Percentiles rank a stretch among this genome's conserved stretches.
phyloP scores from a whole-genome alignment of 2,888 invertebrate genomes.

The Eutolmus rufibarbis region DNA sequence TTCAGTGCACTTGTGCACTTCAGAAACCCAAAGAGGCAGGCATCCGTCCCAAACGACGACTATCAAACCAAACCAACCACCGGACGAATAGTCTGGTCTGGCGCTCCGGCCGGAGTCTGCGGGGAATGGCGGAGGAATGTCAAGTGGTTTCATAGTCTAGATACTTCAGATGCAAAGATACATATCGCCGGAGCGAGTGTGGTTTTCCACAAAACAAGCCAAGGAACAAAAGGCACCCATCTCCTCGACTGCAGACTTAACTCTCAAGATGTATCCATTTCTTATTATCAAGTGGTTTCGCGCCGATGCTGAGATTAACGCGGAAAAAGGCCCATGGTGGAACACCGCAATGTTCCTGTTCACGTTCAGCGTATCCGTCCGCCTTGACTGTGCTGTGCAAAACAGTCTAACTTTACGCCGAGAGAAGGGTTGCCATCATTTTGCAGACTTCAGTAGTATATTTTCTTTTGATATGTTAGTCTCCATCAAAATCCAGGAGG shows the following conservation, averaged over 20 bases:
- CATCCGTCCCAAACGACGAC: not conserved
- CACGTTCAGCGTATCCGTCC: not conserved
- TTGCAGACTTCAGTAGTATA: too few relatives aligned
- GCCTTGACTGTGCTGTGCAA: too few relatives aligned
- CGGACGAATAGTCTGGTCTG: not conserved
- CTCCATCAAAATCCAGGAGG: too few relatives aligned
- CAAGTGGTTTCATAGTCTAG: not conserved
- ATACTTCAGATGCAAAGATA: not conserved
- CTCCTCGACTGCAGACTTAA: not conserved
- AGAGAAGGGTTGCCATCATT: not conserved
- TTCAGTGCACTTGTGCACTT: conserved; percentile 17
- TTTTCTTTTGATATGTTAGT: too few relatives aligned
- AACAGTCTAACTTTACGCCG: not conserved
- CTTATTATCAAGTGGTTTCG: not conserved
- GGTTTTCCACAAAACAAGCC: not conserved
- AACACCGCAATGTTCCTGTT: not conserved
- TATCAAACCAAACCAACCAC: not conserved
- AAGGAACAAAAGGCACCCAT: not conserved
- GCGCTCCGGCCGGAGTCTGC: not conserved
- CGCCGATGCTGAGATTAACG: not conserved
- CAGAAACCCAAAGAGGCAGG: not conserved
- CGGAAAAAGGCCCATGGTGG: not conserved
- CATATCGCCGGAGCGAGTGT: not conserved
- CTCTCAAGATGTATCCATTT: not conserved
- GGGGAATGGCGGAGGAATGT: not conserved